phyloP scores from a whole-genome alignment of 2,797 vertebrate genomes.

The Agapornis canus region DNA sequence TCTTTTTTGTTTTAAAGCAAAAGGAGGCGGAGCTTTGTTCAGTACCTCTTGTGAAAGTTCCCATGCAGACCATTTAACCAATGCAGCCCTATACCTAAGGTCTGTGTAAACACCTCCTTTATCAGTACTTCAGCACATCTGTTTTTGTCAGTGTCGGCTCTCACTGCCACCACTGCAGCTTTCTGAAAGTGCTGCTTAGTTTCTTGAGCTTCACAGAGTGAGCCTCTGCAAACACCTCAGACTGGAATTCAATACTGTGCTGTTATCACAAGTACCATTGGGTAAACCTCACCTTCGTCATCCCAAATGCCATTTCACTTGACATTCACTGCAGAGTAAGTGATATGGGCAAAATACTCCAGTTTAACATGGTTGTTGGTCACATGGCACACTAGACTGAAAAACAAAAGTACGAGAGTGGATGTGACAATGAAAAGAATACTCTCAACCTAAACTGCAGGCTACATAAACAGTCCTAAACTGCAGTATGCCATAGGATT shows the following conservation, averaged over 20 bases:
- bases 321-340: not conserved
- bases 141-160: not conserved
- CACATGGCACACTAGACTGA: rapidly evolving
- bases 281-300: not conserved
- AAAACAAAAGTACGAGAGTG: rapidly evolving
- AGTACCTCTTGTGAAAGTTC: not conserved
- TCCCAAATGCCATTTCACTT: not conserved
- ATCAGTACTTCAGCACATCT: not conserved
- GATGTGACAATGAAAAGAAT: not conserved
- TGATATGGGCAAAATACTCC: not conserved
- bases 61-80: not conserved
- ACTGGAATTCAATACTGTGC: rapidly evolving
- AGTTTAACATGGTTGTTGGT: not conserved
- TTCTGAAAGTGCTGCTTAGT: not conserved
- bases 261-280: rapidly evolving
- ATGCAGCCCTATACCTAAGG: not conserved
- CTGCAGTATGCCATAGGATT: not conserved
- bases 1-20: not conserved
- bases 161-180: not conserved
- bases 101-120: not conserved
- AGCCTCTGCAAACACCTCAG: not conserved
- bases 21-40: not conserved
- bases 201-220: not conserved
- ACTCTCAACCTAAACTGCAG: not conserved
- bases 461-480: not conserved